Evolutionary conservation across 2,888 invertebrate genomes (phyloP).

Genomic region (Notodonta ziczac): DNA sequence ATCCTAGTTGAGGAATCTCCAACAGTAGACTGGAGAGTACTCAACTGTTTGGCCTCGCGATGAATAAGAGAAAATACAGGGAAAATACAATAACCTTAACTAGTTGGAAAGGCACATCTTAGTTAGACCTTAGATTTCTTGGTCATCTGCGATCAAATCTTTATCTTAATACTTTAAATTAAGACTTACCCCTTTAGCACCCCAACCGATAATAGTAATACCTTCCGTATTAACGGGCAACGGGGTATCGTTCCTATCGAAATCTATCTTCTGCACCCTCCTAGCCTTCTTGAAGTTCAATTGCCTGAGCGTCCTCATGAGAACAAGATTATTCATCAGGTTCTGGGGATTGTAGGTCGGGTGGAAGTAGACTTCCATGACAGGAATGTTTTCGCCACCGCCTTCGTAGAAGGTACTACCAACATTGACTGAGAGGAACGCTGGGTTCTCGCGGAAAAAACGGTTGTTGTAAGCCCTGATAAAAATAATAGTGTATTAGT

Average conservation of each 20-base stretch:
- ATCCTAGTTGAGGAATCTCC: too few species aligned
- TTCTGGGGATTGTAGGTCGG: conserved; percentile 63
- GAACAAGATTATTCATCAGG: conserved; percentile 61
- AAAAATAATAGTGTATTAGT: conserved; percentile 3
- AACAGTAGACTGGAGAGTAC: too few species aligned
- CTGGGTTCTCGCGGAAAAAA: conserved; percentile 70
- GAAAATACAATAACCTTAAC: too few species aligned
- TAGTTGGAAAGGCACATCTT: neutral
- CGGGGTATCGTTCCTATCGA: conserved; percentile 46
- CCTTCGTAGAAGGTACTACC: conserved; percentile 62
- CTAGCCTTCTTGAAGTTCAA: conserved; percentile 41
- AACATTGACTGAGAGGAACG: conserved; percentile 65
- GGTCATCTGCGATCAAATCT: neutral
- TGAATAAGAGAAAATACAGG: neutral
- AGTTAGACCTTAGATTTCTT: neutral
- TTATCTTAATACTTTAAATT: neutral
- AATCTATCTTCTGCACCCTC: conserved; percentile 58
- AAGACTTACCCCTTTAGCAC: conserved; percentile 60
- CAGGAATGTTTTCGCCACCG: conserved; percentile 60
- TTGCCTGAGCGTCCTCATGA: conserved; percentile 54
- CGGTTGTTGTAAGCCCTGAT: conserved; percentile 71
- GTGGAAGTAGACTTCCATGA: conserved; percentile 68
- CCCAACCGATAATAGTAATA: conserved; percentile 69
- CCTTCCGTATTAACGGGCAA: conserved; percentile 52
- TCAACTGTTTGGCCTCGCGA: too few species aligned